Percentiles rank a stretch among this genome's conserved stretches.
Evolutionary conservation across 2,888 invertebrate genomes (phyloP).

Genomic region (Deladenus siricidicola): DNA sequence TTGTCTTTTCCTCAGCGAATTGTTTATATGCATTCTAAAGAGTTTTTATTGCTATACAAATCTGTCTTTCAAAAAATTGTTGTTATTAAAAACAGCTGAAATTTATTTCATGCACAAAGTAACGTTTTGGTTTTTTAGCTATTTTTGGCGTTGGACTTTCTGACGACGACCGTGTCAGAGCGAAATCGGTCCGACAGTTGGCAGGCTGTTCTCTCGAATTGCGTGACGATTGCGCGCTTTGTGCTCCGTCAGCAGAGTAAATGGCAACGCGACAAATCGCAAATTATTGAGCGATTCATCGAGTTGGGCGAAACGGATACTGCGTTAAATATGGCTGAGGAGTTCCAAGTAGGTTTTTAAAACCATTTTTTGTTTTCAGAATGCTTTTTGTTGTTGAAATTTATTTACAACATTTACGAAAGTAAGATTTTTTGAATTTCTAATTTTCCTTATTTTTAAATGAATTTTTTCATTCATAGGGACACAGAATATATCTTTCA

Average conservation of each 20-base stretch:
- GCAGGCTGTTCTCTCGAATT: neutral
- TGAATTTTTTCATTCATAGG: no score
- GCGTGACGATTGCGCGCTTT: conserved; percentile 20
- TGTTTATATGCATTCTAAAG: no score
- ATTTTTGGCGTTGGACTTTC: conserved; percentile 11
- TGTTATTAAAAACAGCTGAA: no score
- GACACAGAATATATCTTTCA: no score
- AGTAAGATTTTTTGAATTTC: no score
- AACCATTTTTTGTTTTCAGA: neutral
- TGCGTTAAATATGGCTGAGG: conserved; percentile 26
- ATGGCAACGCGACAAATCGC: conserved; percentile 25
- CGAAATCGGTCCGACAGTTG: neutral
- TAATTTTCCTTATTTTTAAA: no score
- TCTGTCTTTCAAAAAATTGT: no score
- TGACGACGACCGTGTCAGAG: neutral
- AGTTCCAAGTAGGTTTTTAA: conserved; percentile 15
- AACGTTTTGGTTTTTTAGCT: conserved; percentile 13
- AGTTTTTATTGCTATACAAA: no score
- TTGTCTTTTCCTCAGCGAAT: no score
- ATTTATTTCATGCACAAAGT: neutral
- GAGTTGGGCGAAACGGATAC: conserved; percentile 17
- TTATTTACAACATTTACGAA: no score
- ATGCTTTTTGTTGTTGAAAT: neutral
- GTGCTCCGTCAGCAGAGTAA: conserved; percentile 22
- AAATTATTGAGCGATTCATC: conserved; percentile 25